Evolutionary conservation across 1,140 invertebrate genomes (phyloP).

Genomic region (Anoplolepis gracilipes): DNA sequence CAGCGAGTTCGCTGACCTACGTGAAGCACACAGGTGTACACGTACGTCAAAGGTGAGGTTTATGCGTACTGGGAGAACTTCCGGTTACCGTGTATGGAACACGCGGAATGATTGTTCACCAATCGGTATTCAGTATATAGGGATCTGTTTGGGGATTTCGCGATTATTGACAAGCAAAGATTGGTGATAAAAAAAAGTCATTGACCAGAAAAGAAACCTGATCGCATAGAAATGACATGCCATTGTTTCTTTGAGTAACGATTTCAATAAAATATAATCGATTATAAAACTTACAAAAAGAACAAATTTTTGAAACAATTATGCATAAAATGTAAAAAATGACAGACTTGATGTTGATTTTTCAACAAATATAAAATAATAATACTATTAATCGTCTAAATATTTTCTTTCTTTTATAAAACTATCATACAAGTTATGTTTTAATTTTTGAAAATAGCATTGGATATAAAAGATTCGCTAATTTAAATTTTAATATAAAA

Average conservation of each 20-base stretch:
- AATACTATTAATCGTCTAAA: neutral
- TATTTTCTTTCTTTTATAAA: neutral
- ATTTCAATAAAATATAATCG: neutral
- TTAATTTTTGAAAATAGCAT: neutral
- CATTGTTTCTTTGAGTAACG: neutral
- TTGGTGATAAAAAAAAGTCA: neutral
- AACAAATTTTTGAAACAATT: constrained; percentile 1
- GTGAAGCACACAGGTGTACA: constrained; percentile 49
- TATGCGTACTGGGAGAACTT: constrained; percentile 64
- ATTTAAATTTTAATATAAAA: neutral
- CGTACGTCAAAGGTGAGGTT: constrained; percentile 42
- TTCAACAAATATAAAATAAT: neutral
- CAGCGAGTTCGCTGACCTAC: constrained; percentile 72
- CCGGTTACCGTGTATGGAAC: constrained; percentile 70
- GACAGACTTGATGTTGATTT: neutral
- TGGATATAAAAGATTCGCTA: neutral
- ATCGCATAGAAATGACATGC: neutral
- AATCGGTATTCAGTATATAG: constrained; percentile 22
- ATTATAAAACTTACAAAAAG: constrained; percentile 6
- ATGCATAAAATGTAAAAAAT: neutral
- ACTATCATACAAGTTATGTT: neutral
- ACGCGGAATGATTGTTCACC: constrained; percentile 33
- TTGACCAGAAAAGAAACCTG: constrained; percentile 3
- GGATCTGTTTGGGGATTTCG: neutral
- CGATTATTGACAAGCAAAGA: neutral